These are phyloP conservation scores for Ceratoteleas bidentatus DNA, from an alignment of 1,140 invertebrate genomes.

Conservation along the genomic window DNA sequence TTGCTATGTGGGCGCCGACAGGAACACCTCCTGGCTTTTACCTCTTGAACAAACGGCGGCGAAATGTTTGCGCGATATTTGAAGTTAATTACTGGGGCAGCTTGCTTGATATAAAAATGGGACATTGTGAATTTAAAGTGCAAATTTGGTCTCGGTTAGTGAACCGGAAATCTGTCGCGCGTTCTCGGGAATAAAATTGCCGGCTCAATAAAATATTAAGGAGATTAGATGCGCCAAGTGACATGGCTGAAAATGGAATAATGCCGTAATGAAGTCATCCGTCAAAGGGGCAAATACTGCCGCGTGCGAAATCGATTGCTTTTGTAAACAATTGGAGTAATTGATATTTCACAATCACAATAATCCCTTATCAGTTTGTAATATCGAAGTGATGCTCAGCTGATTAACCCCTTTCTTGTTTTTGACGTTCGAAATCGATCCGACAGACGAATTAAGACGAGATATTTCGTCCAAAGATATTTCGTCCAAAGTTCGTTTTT, in stretches of 20 bases:
- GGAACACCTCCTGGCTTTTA: background rate
- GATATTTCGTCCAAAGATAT: too few relatives aligned
- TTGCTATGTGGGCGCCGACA: conserved; percentile 9
- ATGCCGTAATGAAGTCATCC: background rate
- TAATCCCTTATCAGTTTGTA: too few relatives aligned
- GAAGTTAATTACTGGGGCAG: too few relatives aligned
- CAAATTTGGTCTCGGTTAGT: background rate
- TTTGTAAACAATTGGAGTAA: too few relatives aligned
- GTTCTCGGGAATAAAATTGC: background rate
- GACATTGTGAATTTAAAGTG: too few relatives aligned
- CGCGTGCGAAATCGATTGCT: background rate
- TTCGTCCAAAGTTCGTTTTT: too few relatives aligned
- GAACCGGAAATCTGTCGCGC: background rate
- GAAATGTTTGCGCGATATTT: background rate
- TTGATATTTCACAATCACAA: too few relatives aligned
- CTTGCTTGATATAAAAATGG: too few relatives aligned
- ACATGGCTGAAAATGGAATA: background rate
- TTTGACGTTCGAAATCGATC: too few relatives aligned
- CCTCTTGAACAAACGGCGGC: background rate
- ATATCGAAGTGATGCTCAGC: too few relatives aligned
- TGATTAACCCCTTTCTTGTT: too few relatives aligned
- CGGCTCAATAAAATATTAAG: conserved; percentile 1
- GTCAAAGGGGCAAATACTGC: background rate
- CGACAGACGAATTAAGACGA: too few relatives aligned
- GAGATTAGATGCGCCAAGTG: background rate